Evolutionary conservation across 1,140 invertebrate species (phyloP).

Genomic region (Trichomalopsis sarcophagae): DNA sequence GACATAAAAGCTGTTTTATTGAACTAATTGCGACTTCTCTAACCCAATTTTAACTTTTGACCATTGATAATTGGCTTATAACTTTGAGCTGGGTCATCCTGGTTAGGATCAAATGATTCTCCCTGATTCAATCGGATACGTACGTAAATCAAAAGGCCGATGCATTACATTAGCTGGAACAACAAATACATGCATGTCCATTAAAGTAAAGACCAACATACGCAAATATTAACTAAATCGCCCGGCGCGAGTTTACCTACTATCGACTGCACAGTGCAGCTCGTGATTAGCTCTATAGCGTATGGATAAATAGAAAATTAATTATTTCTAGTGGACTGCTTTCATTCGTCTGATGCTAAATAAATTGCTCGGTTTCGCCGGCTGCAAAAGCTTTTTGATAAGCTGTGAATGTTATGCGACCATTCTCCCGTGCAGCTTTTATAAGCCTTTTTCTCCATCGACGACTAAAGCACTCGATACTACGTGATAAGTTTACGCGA

Average conservation of each 20-base stretch:
- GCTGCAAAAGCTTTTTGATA: not conserved
- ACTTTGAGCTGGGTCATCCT: too few species aligned
- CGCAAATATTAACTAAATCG: not conserved
- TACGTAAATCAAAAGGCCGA: too few species aligned
- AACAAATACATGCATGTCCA: too few species aligned
- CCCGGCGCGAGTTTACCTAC: not conserved
- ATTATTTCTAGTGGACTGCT: constrained; percentile 1
- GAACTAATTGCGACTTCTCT: too few species aligned
- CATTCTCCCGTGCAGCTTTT: not conserved
- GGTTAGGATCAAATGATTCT: too few species aligned
- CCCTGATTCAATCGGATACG: too few species aligned
- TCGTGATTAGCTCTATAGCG: not conserved
- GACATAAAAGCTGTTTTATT: too few species aligned
- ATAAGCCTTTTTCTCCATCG: not conserved
- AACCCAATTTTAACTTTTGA: too few species aligned
- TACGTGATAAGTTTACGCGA: not conserved
- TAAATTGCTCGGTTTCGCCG: not conserved
- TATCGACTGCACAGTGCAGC: not conserved
- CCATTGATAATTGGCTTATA: too few species aligned
- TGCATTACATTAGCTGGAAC: too few species aligned
- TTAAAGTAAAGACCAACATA: not conserved
- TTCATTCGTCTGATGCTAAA: not conserved
- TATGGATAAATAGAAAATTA: not conserved
- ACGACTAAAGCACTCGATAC: not conserved
- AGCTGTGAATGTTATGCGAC: not conserved